phyloP scores from a whole-genome alignment of 37 sponge, comb jelly and placozoan genomes.

The Beroe ovata region DNA sequence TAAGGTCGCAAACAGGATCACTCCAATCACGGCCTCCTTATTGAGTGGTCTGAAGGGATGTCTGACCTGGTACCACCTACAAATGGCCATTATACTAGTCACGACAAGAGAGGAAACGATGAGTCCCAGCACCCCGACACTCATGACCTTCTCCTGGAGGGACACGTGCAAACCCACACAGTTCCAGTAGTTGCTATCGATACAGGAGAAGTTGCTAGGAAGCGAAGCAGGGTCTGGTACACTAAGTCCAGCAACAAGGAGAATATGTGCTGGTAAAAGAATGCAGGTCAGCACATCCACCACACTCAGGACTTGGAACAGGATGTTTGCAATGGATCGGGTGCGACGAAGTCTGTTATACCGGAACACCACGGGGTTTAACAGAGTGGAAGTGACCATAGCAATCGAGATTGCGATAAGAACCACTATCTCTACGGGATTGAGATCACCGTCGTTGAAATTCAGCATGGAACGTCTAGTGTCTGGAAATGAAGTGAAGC shows the following conservation, averaged over 20 bases:
- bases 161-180: conserved; percentile 2
- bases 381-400: neutral
- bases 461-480: conserved; percentile 48
- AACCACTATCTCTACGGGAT: neutral
- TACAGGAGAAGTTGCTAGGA: neutral
- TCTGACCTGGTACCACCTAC: conserved; percentile 1
- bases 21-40: neutral
- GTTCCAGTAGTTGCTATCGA: neutral
- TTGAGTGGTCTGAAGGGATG: neutral
- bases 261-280: neutral
- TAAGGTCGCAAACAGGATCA: neutral
- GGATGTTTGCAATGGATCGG: neutral
- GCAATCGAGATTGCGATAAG: neutral
- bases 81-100: conserved; percentile 32
- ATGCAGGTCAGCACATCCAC: neutral
- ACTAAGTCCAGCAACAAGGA: neutral
- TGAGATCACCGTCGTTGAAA: neutral
- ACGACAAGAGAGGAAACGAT: neutral
- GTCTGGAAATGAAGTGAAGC: too few relatives aligned
- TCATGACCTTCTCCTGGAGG: neutral
- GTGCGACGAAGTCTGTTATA: neutral
- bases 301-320: neutral
- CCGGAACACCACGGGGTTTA: conserved; percentile 5
- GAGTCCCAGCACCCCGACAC: neutral
- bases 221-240: neutral